Percentiles rank a stretch among this genome's conserved stretches.
Evolutionary conservation across 2,113 vertebrate species (phyloP).

Genomic region (Xiphorhynchus elegans): DNA sequence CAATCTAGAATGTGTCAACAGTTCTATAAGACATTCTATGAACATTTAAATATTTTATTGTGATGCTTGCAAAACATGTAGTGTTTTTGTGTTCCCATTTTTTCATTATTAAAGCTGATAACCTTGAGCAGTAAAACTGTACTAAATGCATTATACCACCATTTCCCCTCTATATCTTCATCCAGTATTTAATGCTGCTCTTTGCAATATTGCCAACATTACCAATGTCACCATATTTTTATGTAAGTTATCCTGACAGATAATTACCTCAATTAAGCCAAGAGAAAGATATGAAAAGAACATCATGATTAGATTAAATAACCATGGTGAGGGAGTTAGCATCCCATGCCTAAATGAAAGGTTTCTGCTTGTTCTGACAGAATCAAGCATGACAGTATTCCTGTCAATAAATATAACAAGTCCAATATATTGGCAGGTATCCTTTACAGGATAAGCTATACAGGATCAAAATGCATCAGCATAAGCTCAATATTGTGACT

Average conservation of each 20-base stretch:
- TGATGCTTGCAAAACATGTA: not conserved
- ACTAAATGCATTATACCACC: not conserved
- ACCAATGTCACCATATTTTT: not conserved
- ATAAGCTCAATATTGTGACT: not conserved
- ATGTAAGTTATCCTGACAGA: not conserved
- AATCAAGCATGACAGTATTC: not conserved
- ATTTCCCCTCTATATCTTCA: not conserved
- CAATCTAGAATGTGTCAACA: not conserved
- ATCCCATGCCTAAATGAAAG: not conserved
- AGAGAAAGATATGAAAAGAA: not conserved
- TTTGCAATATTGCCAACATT: not conserved
- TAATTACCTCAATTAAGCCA: conserved; percentile 28
- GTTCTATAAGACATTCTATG: not conserved
- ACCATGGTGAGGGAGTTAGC: not conserved
- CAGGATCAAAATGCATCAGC: not conserved
- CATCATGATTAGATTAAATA: not conserved
- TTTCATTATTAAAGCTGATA: not conserved
- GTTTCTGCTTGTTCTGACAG: not conserved
- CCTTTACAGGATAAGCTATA: not conserved
- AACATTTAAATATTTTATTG: not conserved
- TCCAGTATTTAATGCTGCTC: not conserved
- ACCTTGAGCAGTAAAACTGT: not conserved
- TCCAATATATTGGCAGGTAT: not conserved
- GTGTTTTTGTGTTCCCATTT: not conserved
- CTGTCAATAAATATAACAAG: not conserved